Conservation (phyloP, 2,888 invertebrate species). For the Scelioninae gen. 1 region DNA sequence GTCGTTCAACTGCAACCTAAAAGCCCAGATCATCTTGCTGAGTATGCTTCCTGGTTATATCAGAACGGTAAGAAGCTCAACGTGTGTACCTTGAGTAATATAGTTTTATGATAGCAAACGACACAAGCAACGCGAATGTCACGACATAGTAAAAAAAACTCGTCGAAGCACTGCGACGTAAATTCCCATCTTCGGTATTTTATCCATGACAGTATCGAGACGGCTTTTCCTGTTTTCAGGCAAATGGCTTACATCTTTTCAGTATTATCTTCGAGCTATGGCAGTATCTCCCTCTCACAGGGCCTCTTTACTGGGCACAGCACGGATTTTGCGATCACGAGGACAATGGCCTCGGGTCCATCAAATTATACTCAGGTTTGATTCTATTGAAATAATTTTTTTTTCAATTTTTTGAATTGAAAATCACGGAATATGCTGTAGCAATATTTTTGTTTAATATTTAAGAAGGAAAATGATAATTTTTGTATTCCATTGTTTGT, state of each 20-base stretch:
- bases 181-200: no score
- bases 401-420: no score
- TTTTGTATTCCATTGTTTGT: no score
- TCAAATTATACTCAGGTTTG: constrained; percentile 88
- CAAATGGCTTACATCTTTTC: constrained; percentile 85
- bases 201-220: no score
- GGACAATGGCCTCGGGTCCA: constrained; percentile 89
- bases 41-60: constrained; percentile 90
- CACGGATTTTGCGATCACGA: constrained; percentile 86
- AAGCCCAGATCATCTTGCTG: constrained; percentile 89
- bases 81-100: constrained; percentile 51
- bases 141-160: constrained; percentile 35
- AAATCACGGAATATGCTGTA: no score
- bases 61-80: constrained; percentile 86
- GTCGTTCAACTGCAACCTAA: constrained; percentile 88
- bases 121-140: constrained; percentile 37
- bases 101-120: constrained; percentile 59
- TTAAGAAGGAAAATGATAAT: no score
- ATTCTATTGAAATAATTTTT: not conserved
- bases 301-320: constrained; percentile 87
- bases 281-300: constrained; percentile 86
- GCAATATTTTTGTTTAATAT: no score
- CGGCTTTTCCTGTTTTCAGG: no score
- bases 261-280: constrained; percentile 86
- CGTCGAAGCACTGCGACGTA: no score